phyloP scores from a whole-genome alignment of 2,888 invertebrate species.

The Fragum fragum region DNA sequence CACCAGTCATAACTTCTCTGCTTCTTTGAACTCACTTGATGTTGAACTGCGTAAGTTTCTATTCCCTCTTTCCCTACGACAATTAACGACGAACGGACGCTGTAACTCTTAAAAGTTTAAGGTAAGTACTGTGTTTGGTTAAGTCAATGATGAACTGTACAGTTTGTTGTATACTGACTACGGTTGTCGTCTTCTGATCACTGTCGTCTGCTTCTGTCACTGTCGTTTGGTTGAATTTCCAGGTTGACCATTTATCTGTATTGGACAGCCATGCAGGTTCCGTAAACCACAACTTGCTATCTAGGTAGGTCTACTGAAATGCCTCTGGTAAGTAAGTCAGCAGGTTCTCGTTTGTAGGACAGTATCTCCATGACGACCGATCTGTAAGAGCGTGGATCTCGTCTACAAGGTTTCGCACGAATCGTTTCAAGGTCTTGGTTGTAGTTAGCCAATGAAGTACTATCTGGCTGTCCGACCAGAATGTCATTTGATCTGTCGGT shows the following conservation, averaged over 20 bases:
- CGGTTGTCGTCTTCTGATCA: no score
- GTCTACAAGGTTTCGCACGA: constrained; percentile 26
- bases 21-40: no score
- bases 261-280: constrained; percentile 31
- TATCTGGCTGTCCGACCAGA: constrained; percentile 40
- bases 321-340: constrained; percentile 32
- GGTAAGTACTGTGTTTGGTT: constrained; percentile 10
- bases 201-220: no score
- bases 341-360: constrained; percentile 40
- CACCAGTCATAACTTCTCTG: constrained; percentile 4
- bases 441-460: constrained; percentile 28
- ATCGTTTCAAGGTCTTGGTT: constrained; percentile 2
- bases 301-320: constrained; percentile 5
- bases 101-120: constrained; percentile 26
- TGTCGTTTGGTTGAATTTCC: constrained; percentile 17
- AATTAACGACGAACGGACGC: constrained; percentile 28
- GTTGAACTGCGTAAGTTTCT: no score
- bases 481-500: neutral
- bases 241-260: constrained; percentile 15
- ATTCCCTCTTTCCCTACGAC: no score
- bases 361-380: constrained; percentile 24
- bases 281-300: constrained; percentile 5
- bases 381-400: constrained; percentile 20
- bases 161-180: no score
- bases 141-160: constrained; percentile 8